Evolutionary conservation across 2,113 vertebrate species (phyloP).

Genomic region (Oreochromis aureus): DNA sequence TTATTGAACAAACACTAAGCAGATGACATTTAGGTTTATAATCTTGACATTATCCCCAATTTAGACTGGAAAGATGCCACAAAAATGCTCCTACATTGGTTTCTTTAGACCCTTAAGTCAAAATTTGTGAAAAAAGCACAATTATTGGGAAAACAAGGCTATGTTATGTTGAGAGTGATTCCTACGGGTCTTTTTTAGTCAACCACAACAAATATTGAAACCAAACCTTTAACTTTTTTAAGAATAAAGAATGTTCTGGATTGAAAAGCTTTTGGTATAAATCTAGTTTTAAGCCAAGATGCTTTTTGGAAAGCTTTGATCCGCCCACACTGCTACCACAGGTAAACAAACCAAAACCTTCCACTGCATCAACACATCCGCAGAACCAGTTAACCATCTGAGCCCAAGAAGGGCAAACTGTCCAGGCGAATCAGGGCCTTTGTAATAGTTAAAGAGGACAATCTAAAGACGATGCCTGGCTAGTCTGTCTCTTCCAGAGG

Average conservation of each 20-base stretch:
- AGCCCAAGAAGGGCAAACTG: constrained; percentile 31
- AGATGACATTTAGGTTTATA: neutral
- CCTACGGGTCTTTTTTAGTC: neutral
- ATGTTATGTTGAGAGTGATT: neutral
- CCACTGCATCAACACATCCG: neutral
- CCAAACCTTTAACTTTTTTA: neutral
- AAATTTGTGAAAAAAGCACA: neutral
- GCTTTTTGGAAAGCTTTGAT: neutral
- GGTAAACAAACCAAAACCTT: neutral
- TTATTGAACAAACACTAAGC: neutral
- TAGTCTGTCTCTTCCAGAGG: constrained; percentile 31
- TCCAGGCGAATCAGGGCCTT: constrained; percentile 71
- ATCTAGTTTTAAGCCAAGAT: neutral
- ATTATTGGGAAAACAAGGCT: neutral
- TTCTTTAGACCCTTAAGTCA: neutral
- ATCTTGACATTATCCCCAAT: neutral
- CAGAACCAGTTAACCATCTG: neutral
- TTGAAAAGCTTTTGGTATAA: neutral
- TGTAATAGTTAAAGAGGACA: constrained; percentile 75
- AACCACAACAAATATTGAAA: neutral
- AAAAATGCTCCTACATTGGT: neutral
- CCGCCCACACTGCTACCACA: neutral
- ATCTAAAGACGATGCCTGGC: constrained; percentile 72
- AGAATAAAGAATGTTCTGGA: neutral
- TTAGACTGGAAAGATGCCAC: neutral